Evolutionary conservation across 2,113 vertebrate genomes (phyloP).

Genomic region (Pomatostomus ruficeps): DNA sequence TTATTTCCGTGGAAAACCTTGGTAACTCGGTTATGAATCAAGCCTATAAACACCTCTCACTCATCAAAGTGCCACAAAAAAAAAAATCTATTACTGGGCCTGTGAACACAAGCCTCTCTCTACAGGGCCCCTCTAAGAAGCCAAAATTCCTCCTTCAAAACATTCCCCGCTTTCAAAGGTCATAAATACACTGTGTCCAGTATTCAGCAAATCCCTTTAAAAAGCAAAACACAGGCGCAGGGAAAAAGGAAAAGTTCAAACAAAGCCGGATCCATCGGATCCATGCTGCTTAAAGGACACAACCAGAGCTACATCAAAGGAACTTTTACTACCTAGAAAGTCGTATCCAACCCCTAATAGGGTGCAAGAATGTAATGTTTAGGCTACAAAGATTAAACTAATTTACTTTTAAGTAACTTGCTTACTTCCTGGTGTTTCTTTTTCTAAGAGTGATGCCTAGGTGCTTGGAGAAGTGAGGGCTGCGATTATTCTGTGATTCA

Average conservation of each 20-base stretch:
- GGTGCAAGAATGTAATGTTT: constrained; percentile 60
- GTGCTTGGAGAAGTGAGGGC: constrained; percentile 13
- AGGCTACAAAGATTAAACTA: constrained; percentile 67
- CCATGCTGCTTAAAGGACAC: background rate
- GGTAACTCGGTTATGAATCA: constrained; percentile 72
- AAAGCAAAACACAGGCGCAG: background rate
- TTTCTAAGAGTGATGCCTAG: constrained; percentile 52
- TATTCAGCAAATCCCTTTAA: background rate
- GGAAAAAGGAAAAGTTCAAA: background rate
- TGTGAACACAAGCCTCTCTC: constrained; percentile 48
- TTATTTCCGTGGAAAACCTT: constrained; percentile 81
- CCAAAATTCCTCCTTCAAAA: constrained; percentile 14
- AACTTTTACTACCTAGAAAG: constrained; percentile 61
- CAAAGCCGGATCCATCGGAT: background rate
- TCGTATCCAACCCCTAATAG: constrained; percentile 30
- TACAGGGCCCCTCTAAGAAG: constrained; percentile 16
- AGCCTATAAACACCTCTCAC: constrained; percentile 75
- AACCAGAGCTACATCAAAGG: constrained; percentile 20
- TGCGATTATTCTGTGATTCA: background rate
- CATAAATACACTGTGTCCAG: background rate
- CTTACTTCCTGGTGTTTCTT: constrained; percentile 60
- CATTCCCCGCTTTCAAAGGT: constrained; percentile 9
- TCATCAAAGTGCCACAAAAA: constrained; percentile 72
- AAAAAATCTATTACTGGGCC: constrained; percentile 58
- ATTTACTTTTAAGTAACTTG: constrained; percentile 65